Evolutionary conservation across 2,797 vertebrate species (phyloP).

Genomic region (Gadopsis marmoratus): DNA sequence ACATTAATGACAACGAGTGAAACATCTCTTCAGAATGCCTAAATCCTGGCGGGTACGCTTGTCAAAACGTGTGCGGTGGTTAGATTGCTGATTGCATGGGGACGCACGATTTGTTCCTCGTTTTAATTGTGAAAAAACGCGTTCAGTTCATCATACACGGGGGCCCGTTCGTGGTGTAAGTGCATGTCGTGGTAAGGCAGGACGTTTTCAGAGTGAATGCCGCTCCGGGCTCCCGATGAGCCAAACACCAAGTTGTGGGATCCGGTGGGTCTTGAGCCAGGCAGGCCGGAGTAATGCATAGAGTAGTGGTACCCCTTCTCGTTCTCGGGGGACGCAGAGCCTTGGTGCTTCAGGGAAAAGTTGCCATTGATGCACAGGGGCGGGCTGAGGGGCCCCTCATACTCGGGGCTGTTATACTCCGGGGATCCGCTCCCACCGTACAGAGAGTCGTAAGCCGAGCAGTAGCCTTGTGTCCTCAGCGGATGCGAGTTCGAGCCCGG

Average conservation of each 20-base stretch:
- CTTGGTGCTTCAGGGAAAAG: slow-evolving; percentile 92
- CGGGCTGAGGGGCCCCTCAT: slow-evolving; percentile 92
- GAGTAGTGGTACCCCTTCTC: slow-evolving; percentile 96
- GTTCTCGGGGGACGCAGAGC: slow-evolving; percentile 90
- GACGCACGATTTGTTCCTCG: slow-evolving; percentile 39
- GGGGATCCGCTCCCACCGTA: slow-evolving; percentile 92
- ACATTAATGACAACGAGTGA: slow-evolving; percentile 55
- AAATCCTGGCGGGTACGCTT: slow-evolving; percentile 50
- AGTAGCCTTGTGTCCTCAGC: slow-evolving; percentile 92
- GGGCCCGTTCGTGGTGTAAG: slow-evolving; percentile 92
- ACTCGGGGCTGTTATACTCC: slow-evolving; percentile 96
- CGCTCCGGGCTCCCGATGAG: slow-evolving; percentile 88
- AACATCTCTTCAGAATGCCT: slow-evolving; percentile 46
- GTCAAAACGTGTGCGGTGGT: slow-evolving; percentile 51
- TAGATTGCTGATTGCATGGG: slow-evolving; percentile 66
- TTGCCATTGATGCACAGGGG: slow-evolving; percentile 94
- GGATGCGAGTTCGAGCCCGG: slow-evolving; percentile 89
- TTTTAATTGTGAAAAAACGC: slow-evolving; percentile 95
- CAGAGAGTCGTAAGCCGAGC: slow-evolving; percentile 89
- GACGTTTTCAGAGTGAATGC: slow-evolving; percentile 93
- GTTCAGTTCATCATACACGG: slow-evolving; percentile 94
- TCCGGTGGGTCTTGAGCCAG: slow-evolving; percentile 87
- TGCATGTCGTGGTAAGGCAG: slow-evolving; percentile 95
- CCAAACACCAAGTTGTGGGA: slow-evolving; percentile 91
- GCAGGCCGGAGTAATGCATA: slow-evolving; percentile 95